phyloP scores from a whole-genome alignment of 2,888 invertebrate species.

The Ctena decussata region DNA sequence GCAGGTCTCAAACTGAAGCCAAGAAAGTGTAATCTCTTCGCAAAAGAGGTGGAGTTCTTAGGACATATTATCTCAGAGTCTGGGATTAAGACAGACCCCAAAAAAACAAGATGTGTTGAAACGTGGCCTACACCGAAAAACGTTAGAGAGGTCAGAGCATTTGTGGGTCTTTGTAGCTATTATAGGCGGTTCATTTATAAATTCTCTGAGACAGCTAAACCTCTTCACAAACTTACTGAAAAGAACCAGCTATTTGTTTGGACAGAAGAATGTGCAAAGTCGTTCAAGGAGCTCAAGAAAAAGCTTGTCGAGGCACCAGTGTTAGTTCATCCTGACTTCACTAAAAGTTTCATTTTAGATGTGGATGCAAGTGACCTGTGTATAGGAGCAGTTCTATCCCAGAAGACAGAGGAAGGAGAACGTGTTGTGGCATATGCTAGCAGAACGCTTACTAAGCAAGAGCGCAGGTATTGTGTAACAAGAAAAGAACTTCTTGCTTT shows the following conservation, averaged over 20 bases:
- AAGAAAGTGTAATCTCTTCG: slow-evolving; percentile 41
- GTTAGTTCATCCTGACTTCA: slow-evolving; percentile 58
- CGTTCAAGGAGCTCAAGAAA: slow-evolving; percentile 69
- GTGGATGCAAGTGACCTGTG: slow-evolving; percentile 55
- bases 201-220: slow-evolving; percentile 44
- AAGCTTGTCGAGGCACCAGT: slow-evolving; percentile 57
- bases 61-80: slow-evolving; percentile 46
- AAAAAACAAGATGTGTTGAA: slow-evolving; percentile 24
- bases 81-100: slow-evolving; percentile 56
- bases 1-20: slow-evolving; percentile 45
- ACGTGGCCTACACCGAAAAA: not conserved
- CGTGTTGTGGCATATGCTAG: slow-evolving; percentile 57
- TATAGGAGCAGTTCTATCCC: slow-evolving; percentile 62
- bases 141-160: not conserved
- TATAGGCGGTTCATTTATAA: slow-evolving; percentile 45
- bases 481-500: slow-evolving; percentile 61
- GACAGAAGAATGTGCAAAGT: slow-evolving; percentile 20
- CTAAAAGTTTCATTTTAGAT: slow-evolving; percentile 52
- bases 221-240: slow-evolving; percentile 46
- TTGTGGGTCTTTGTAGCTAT: not conserved
- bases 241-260: slow-evolving; percentile 38
- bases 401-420: slow-evolving; percentile 45
- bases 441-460: slow-evolving; percentile 29
- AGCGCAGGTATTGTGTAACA: slow-evolving; percentile 37
- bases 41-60: slow-evolving; percentile 23